phyloP scores from a whole-genome alignment of 2,888 invertebrate species.

The Protophormia terraenovae region DNA sequence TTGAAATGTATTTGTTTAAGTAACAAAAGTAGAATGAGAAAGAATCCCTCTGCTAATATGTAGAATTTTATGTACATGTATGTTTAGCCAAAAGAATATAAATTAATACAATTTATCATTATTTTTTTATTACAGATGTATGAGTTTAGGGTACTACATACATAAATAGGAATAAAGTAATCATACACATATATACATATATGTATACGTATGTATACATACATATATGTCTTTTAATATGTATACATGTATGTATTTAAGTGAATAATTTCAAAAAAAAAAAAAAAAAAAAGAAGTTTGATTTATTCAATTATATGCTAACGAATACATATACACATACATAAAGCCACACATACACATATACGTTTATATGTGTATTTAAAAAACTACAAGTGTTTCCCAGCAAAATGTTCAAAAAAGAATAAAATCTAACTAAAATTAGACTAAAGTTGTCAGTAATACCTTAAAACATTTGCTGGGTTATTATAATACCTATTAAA shows the following conservation, averaged over 20 bases:
- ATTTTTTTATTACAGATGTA: conserved; percentile 26
- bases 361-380: background rate
- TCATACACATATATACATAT: background rate
- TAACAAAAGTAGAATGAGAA: background rate
- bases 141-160: background rate
- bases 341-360: background rate
- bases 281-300: conserved; percentile 71
- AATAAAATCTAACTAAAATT: no score
- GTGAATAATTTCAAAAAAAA: background rate
- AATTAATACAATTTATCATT: conserved; percentile 79
- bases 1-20: conserved; percentile 6
- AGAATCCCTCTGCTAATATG: background rate
- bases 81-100: conserved; percentile 70
- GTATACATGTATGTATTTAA: background rate
- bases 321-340: background rate
- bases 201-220: background rate
- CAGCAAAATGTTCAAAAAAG: background rate
- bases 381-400: background rate
- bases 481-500: conserved; percentile 5
- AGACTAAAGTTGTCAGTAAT: no score
- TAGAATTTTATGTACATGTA: background rate
- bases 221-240: background rate
- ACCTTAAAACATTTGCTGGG: background rate
- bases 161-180: conserved; percentile 23
- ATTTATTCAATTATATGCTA: conserved; percentile 77